These are phyloP conservation scores for Drosophila nasuta DNA, from an alignment of 1,140 invertebrate species.

Conservation along the genomic window DNA sequence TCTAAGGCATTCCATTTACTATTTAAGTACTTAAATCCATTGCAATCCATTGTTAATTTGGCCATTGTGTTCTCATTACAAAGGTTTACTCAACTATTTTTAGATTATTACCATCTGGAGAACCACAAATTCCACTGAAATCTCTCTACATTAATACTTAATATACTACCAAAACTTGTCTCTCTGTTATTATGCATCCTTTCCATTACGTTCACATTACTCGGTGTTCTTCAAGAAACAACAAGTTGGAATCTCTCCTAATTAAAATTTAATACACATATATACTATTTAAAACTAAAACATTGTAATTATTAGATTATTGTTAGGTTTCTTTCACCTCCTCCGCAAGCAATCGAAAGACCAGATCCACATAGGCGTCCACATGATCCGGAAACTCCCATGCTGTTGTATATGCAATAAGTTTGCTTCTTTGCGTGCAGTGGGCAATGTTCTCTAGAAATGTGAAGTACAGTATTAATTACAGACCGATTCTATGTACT, in stretches of 20 bases:
- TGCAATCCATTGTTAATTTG: too few relatives aligned
- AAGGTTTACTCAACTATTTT: neutral
- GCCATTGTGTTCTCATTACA: neutral
- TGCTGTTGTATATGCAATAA: slow-evolving; percentile 59
- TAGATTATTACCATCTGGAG: neutral
- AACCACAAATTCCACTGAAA: neutral
- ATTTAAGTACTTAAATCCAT: too few relatives aligned
- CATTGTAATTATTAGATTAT: neutral
- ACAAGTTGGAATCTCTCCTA: too few relatives aligned
- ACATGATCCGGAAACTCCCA: slow-evolving; percentile 78
- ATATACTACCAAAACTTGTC: too few relatives aligned
- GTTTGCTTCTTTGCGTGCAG: slow-evolving; percentile 48
- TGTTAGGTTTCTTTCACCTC: slow-evolving; percentile 46
- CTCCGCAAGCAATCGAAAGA: slow-evolving; percentile 64
- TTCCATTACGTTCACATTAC: too few relatives aligned
- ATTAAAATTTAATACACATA: slow-evolving; percentile 1
- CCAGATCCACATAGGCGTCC: slow-evolving; percentile 59
- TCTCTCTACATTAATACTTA: neutral
- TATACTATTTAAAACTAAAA: slow-evolving; percentile 18
- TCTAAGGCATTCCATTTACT: too few relatives aligned
- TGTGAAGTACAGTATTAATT: neutral
- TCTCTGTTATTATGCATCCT: too few relatives aligned
- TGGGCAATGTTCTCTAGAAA: slow-evolving; percentile 69
- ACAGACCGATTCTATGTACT: neutral
- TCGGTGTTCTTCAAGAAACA: too few relatives aligned